Evolutionary conservation across 2,113 vertebrate genomes (phyloP), one percentile per base, ranked within the genome.

Genomic region (Camarhynchus parvulus): DNA sequence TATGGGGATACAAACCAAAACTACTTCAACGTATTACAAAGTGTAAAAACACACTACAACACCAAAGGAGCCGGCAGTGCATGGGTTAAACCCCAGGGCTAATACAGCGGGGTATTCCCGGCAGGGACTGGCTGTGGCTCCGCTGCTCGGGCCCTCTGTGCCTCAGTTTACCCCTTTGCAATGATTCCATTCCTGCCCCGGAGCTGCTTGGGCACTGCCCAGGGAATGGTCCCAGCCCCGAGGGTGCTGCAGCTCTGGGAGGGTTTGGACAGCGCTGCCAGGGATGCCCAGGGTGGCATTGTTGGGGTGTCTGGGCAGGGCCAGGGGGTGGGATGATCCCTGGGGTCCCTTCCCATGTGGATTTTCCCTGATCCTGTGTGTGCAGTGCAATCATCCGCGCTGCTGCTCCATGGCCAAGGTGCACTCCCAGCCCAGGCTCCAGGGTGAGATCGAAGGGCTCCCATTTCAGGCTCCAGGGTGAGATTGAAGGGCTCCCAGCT

Each of bases 21-120:
- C 46, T 47, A 3, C 21, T 21, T 47, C 46, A 47, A 47, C 11
- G 46, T 22, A 47, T 47, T 47, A 22, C 46, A 22, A 47, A 47
- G 46, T 47, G 11, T 47, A 47, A 22, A 47, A 47, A 22, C 20
- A 47, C 20, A 47, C 46, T 47, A 47, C 46, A 47, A 47, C 46
- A 47, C 46, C 5, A 2, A 7, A 14, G 28, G 30, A 24, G 23
- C 16, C 0, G 14, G 20, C 23, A 7, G 7, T 0, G 5, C 25
- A 6, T 15, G n/a, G 56, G 13, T 9, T 3, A 30, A 37, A 37
- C 10, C 22, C n/a, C n/a, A 0, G 22, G 33, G 61, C 62, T 41
- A 25, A 8, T 13, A 12, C 20, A 7, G 25, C 2, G 1, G 14
- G 37, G 4, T 31, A 5, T 7, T n/a, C 58, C 0, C 1, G 4